Base-by-base conservation (phyloP, 2,113 vertebrate species). In the Neolamprologus brichardi region DNA sequence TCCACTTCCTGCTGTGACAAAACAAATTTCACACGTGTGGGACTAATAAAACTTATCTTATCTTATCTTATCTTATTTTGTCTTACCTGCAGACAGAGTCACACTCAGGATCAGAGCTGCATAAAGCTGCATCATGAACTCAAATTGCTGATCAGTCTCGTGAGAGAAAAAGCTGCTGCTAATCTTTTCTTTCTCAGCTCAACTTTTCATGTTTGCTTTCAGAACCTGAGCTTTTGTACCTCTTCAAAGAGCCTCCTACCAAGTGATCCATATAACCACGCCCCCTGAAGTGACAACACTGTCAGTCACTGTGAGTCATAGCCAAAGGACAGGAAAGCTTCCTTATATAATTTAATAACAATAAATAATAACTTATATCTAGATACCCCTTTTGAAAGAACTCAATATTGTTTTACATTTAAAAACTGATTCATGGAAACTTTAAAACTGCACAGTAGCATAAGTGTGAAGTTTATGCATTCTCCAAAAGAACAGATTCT, bases 331-430 rank as follows among this genome's bases (percentile, higher is more conserved):
- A 3, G 23, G 1, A 56, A 1, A 58, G 7, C 6, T 28, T 58
- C 0, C 4, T 58, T 0, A 1, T 2, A 58, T 58, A 58, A 1
- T 58, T 28, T 58, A 54, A 54, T 54, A 54, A 54, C 53, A 14
- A 54, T 54, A 25, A 2, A 25, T 54, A 54, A 54, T 0, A 12
- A 4, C 1, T 23, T 54, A 3, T 1, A 23, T 1, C 0, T 11
- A 20, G 1, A 54, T 54, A 56, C 0, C 11, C 0, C 11, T 23
- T 23, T 54, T 13, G 0, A 52, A 0, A 1, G 0, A 52, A 54
- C 7, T 0, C 53, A 28, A 8, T 0, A 5, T 56, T 56, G 53
- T 56, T 56, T 56, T 56, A 28, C 7, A 56, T 1, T 56, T 0
- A 28, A 56, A 56, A 56, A 28, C 12, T 0, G 6, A 56, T 8